phyloP scores from a whole-genome alignment of 2,888 invertebrate genomes.

The Autographa pulchrina region DNA sequence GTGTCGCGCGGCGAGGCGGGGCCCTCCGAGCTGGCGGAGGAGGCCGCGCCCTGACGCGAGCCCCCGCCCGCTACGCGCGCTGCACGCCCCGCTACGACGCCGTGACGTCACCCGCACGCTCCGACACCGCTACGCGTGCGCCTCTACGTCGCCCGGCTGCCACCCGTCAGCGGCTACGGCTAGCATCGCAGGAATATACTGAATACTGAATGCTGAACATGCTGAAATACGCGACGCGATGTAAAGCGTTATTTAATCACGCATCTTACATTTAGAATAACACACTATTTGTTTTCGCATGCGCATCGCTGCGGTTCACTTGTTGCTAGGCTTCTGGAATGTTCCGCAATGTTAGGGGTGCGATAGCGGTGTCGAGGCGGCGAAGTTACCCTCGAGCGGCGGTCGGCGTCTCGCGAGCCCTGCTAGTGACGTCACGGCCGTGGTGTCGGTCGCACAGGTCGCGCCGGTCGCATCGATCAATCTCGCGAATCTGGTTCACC shows the following conservation, averaged over 20 bases:
- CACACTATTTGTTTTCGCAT: constrained; percentile 44
- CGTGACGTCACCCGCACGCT: too few relatives aligned
- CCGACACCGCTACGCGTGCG: background rate
- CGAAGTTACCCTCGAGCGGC: background rate
- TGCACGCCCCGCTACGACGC: background rate
- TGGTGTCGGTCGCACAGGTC: background rate
- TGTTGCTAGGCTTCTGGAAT: constrained; percentile 3
- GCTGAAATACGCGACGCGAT: background rate
- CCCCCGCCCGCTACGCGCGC: constrained; percentile 8
- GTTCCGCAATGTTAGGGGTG: background rate
- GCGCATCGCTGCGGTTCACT: background rate
- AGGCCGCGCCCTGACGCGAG: constrained; percentile 83
- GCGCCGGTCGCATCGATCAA: background rate
- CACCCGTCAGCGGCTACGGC: background rate
- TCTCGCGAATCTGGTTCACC: background rate
- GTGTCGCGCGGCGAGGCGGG: constrained; percentile 65
- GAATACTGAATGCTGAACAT: background rate
- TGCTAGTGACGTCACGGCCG: background rate
- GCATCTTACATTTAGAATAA: background rate
- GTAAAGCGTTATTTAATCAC: background rate
- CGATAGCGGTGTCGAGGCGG: background rate
- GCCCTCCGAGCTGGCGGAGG: constrained; percentile 80
- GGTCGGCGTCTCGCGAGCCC: background rate
- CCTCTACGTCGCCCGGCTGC: background rate
- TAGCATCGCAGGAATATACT: background rate